Evolutionary conservation across 2,113 vertebrate genomes (phyloP).

Genomic region (Canis aureus): DNA sequence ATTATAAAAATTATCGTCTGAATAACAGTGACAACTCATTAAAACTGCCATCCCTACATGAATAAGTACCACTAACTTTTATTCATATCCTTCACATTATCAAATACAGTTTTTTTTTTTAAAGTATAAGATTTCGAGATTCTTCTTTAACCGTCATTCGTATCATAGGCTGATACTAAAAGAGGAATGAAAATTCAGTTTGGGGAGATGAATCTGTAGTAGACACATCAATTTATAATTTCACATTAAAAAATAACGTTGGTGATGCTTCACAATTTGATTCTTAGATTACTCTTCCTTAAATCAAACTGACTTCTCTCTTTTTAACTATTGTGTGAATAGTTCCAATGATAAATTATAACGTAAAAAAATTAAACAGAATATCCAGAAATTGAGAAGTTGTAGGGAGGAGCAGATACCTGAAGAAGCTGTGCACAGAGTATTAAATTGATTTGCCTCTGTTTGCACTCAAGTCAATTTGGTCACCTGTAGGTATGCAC

Average conservation of each 20-base stretch:
- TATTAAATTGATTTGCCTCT: not conserved
- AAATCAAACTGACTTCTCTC: not conserved
- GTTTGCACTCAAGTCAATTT: not conserved
- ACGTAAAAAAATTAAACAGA: not conserved
- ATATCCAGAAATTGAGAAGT: not conserved
- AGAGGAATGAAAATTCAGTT: not conserved
- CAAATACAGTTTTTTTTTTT: not conserved
- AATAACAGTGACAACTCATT: constrained; percentile 53
- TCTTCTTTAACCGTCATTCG: not conserved
- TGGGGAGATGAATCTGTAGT: not conserved
- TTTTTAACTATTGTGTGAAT: not conserved
- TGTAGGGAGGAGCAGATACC: not conserved
- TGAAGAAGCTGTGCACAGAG: not conserved
- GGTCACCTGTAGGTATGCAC: fast-evolving
- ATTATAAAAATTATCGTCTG: constrained; percentile 57
- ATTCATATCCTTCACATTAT: constrained; percentile 11
- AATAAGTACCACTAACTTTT: constrained; percentile 29
- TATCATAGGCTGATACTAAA: not conserved
- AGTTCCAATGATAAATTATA: not conserved
- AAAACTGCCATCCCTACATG: not conserved
- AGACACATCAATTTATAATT: not conserved
- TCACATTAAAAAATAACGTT: not conserved
- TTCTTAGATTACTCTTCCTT: not conserved
- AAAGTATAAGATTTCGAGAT: not conserved
- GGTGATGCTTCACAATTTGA: not conserved